Conservation (phyloP, 1,140 invertebrate species). For the Branchinecta lynchi region DNA sequence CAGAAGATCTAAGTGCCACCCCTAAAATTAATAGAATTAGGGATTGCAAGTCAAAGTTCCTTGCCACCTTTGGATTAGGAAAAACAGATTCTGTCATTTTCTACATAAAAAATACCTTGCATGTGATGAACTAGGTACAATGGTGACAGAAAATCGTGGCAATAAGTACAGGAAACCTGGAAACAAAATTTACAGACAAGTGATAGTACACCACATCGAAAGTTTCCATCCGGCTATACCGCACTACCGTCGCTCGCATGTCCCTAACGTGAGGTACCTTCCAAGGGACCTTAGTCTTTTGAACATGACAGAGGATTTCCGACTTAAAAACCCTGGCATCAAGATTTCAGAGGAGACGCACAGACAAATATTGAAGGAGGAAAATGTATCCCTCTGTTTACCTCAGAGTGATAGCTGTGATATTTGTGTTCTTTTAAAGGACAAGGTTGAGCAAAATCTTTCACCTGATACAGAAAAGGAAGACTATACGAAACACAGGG, state of each 20-base stretch:
- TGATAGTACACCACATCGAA: background rate
- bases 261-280: slow-evolving; percentile 1
- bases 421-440: slow-evolving; percentile 10
- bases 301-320: background rate
- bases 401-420: slow-evolving; percentile 5
- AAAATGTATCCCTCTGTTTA: slow-evolving; percentile 6
- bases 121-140: slow-evolving; percentile 6
- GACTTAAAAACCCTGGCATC: background rate
- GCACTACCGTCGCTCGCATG: background rate
- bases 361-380: slow-evolving; percentile 5
- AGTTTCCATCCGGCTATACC: slow-evolving; percentile 5
- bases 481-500: slow-evolving; percentile 5
- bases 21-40: background rate
- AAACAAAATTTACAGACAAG: slow-evolving; percentile 2
- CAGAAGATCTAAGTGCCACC: too few relatives aligned
- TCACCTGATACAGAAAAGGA: slow-evolving; percentile 6
- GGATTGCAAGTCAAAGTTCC: background rate
- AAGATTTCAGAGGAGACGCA: slow-evolving; percentile 9
- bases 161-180: slow-evolving; percentile 9
- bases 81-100: slow-evolving; percentile 1
- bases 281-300: slow-evolving; percentile 9
- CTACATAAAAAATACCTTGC: slow-evolving; percentile 1
- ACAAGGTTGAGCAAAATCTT: slow-evolving; percentile 9
- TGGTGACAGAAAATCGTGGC: background rate
- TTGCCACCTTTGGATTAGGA: slow-evolving; percentile 9